Base-by-base conservation (phyloP, 2,888 invertebrate genomes). In the Psylliodes chrysocephalus region DNA sequence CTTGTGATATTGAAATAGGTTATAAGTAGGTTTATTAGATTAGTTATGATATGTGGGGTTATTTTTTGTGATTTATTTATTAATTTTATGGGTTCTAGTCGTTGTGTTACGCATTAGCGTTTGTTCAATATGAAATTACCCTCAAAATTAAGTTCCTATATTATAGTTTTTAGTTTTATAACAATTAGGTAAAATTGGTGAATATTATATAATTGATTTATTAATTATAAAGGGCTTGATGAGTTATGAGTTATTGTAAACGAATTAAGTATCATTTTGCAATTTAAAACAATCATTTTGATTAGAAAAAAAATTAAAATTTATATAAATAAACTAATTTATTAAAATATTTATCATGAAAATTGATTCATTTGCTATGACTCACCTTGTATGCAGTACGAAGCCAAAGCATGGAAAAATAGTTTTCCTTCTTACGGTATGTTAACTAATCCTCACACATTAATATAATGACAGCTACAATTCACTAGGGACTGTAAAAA, bases 1-100 rank as follows among this genome's bases (percentile, higher is more conserved):
- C 10, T 57, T 57, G 57, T 57, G 57, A 57, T 57, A 57, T 57
- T 56, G 56, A 22, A 38, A 42, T 57, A 57, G 22, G 15, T 22
- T 46, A 47, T 56, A 51, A 7, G 35, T 53, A 53, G 53, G 12
- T 15, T n/a, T 17, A 12, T 1, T 33, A 6, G 51, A 8, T 15
- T 30, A 49, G 12, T 14, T 49, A 49, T 28, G 42, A 49, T 49
- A 17, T 6, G 14, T 57, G 47, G 47, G 57, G 57, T 47, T 57
- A 49, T 49, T 57, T 57, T 57, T 57, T 57, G 35, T 57, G 19
- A 22, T 46, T 46, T 46, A 46, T 46, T 46, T 57, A 56, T 57
- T 56, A 33, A 28, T 18, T 44, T 46, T 35, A 15, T 28, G 22
- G 40, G 15, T 38, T 57, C 57, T 57, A 57, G 57, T 57, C 28